Conservation (phyloP, 2,888 invertebrate genomes). For the Crocallis elinguaria region DNA sequence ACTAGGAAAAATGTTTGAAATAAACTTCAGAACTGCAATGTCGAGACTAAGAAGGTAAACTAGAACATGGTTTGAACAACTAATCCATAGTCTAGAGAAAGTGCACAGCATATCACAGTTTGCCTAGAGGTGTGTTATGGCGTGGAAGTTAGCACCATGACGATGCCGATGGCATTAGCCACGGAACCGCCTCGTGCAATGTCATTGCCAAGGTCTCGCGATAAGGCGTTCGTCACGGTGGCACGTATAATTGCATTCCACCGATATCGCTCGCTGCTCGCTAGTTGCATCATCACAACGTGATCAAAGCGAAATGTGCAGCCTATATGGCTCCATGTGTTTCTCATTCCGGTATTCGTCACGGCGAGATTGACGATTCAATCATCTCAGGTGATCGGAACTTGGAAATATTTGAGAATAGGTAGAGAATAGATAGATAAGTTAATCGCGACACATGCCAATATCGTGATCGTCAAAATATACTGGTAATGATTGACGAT, state of each 20-base stretch:
- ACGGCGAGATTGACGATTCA: slow-evolving; percentile 34
- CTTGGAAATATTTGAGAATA: slow-evolving; percentile 20
- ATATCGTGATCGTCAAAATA: no score
- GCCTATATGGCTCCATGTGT: slow-evolving; percentile 37
- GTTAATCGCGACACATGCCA: no score
- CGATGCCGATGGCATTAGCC: slow-evolving; percentile 28
- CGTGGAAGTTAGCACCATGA: slow-evolving; percentile 31
- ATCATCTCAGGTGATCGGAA: slow-evolving; percentile 30
- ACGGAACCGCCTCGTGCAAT: slow-evolving; percentile 48
- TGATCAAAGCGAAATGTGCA: slow-evolving; percentile 54
- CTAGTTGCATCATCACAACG: slow-evolving; percentile 73
- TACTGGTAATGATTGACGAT: no score
- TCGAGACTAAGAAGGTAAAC: not conserved
- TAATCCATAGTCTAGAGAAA: slow-evolving; percentile 1
- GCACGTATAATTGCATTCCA: slow-evolving; percentile 78
- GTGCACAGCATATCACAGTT: not conserved
- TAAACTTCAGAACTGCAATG: not conserved
- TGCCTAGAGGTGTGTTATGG: slow-evolving; percentile 17
- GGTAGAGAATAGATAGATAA: no score
- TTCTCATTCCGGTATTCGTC: slow-evolving; percentile 40
- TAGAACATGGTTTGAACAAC: not conserved
- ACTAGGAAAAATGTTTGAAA: not conserved
- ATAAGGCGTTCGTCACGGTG: slow-evolving; percentile 73
- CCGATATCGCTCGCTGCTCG: slow-evolving; percentile 54
- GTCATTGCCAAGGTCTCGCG: slow-evolving; percentile 78